Percentiles rank a stretch among this genome's conserved stretches.
Evolutionary conservation across 2,888 invertebrate species (phyloP).

Genomic region (Drosophila picticornis): DNA sequence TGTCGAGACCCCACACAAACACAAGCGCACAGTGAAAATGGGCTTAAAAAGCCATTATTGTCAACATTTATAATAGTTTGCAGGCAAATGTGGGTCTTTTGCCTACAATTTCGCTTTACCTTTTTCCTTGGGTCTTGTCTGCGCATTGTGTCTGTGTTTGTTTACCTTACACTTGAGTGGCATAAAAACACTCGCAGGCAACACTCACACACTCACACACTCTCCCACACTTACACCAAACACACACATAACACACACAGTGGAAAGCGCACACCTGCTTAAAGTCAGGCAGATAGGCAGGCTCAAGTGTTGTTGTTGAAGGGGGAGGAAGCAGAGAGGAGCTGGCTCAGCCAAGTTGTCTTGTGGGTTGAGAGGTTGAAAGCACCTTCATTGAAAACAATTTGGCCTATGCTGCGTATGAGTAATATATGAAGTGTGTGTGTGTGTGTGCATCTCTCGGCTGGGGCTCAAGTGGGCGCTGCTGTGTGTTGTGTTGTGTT

Average conservation of each 20-base stretch:
- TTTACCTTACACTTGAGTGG: slow-evolving; percentile 76
- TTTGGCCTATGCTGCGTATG: slow-evolving; percentile 69
- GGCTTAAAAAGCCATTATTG: slow-evolving; percentile 82
- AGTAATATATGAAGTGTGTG: slow-evolving; percentile 61
- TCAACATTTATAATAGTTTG: slow-evolving; percentile 80
- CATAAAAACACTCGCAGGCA: slow-evolving; percentile 64
- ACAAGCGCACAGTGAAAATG: slow-evolving; percentile 47
- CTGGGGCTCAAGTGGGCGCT: slow-evolving; percentile 9
- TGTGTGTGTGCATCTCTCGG: slow-evolving; percentile 24
- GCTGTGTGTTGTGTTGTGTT: background rate
- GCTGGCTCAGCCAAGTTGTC: slow-evolving; percentile 29
- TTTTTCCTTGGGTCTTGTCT: slow-evolving; percentile 15
- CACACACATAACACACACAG: slow-evolving; percentile 6
- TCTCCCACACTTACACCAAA: background rate
- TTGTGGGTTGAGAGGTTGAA: slow-evolving; percentile 36
- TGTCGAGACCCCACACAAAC: slow-evolving; percentile 33
- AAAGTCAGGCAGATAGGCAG: slow-evolving; percentile 49
- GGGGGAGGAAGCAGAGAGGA: background rate
- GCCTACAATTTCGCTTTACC: slow-evolving; percentile 24
- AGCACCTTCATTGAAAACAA: slow-evolving; percentile 64
- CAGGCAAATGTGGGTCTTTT: slow-evolving; percentile 54
- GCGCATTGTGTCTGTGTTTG: slow-evolving; percentile 65
- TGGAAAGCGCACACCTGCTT: slow-evolving; percentile 41
- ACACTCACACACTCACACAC: slow-evolving; percentile 25
- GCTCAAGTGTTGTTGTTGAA: slow-evolving; percentile 53